A percentile compares a stretch with the other conserved stretches of the same genome.
Conservation (phyloP, 2,888 invertebrate genomes). For the Drosophila buzzatii region DNA sequence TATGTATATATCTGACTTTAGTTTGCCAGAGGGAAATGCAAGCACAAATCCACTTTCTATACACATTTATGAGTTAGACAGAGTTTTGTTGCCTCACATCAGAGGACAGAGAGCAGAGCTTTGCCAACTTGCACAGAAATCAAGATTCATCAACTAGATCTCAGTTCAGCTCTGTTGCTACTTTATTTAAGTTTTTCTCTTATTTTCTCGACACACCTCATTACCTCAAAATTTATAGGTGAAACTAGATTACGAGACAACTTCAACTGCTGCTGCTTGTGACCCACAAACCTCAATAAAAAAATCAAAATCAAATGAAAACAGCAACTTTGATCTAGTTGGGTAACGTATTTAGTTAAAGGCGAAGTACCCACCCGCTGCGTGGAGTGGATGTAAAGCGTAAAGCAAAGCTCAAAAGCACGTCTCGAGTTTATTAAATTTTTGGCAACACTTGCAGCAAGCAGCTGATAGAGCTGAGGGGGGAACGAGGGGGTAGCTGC, state of each 20-base stretch:
- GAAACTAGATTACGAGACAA: conserved; percentile 22
- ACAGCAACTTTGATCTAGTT: conserved; percentile 73
- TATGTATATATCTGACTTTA: conserved; percentile 4
- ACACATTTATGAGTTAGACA: conserved; percentile 42
- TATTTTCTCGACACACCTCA: conserved; percentile 1
- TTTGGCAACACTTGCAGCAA: conserved; percentile 76
- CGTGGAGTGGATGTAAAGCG: conserved; percentile 30
- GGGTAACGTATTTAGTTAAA: conserved; percentile 64
- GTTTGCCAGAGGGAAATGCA: conserved; percentile 7
- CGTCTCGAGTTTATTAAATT: conserved; percentile 79
- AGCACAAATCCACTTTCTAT: conserved; percentile 23
- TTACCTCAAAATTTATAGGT: conserved; percentile 4
- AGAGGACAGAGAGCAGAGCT: background rate
- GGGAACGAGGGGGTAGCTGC: background rate
- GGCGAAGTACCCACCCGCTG: conserved; percentile 19
- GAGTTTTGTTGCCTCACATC: background rate
- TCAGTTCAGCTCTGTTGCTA: too few relatives aligned
- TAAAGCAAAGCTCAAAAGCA: conserved; percentile 77
- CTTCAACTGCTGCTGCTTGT: conserved; percentile 13
- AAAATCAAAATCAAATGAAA: conserved; percentile 44
- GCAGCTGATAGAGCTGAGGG: background rate
- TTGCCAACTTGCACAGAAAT: background rate
- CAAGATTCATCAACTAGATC: too few relatives aligned
- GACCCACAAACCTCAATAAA: conserved; percentile 28
- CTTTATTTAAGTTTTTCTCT: background rate